Evolutionary conservation across 2,888 invertebrate genomes (phyloP), one percentile per base, ranked within the genome.

Genomic region (Melanostoma mellinum): DNA sequence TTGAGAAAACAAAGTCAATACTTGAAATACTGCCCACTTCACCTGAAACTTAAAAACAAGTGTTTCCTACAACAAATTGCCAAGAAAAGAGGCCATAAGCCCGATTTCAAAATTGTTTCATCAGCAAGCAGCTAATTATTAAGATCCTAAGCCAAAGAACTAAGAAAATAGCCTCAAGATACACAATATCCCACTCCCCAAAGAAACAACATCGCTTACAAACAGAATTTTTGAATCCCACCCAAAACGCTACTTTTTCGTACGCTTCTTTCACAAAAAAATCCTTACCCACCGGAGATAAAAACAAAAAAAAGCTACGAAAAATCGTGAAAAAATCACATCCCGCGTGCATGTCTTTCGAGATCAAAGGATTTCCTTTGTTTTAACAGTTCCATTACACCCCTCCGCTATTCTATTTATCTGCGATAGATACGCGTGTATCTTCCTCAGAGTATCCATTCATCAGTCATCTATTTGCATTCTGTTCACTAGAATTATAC

Each of bases 351-450:
- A 44, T 40, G 40, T 42, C 65, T 72, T 40, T 63, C 36, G 55
- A 78, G 84, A 84, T 84, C 84, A 84, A 84, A 84, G 84, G 79
- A 79, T 79, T 69, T 71, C 42, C 65, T 79, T 84, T 84, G 84
- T 78, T 78, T 52, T 50, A 67, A 20, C 69, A 58, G 44, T 68
- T 69, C 53, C 72, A 73, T 77, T 77, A 76, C 77, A 42, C 80
- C 61, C 36, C 67, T 52, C 55, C 58, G 38, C 36, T 53, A 6
- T 68, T 60, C 69, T 60, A 65, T 78, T 78, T 71, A 79, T 67
- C 69, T 75, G 69, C 60, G 52, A 84, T 75, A 79, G 74, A 84
- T 79, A 84, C 74, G 84, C 74, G 79, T 61, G 71, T 65, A 75
- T 79, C 74, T 65, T 60, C 32, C 38, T 65, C 56, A 36, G 67